Evolutionary conservation across 2,797 vertebrate species (phyloP), one percentile per base, ranked within the genome.

Genomic region (Semotilus atromaculatus): DNA sequence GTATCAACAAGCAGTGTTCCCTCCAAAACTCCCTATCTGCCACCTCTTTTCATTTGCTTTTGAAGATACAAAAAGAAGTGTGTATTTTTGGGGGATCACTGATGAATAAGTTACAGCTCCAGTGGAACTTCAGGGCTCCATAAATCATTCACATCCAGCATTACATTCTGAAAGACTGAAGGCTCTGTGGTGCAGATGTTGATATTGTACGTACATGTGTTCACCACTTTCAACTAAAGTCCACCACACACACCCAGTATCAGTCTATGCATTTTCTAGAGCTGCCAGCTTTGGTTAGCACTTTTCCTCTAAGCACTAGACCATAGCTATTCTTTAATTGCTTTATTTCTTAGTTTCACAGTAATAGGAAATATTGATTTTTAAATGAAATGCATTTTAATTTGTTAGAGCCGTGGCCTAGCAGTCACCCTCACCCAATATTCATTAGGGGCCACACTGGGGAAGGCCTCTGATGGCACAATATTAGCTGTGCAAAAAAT

Each of bases 31-130:
- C 38, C 23, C 43, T 86, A 19, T 40, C 60, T 55, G 31, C 19
- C 31, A 19, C 67, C 43, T 40, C 74, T 64, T 38, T 71, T 74
- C 48, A 45, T 55, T 62, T 73, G n/a, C 70, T 83, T 48, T 68
- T 51, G 60, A 75, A 72, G 64, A 68, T 75, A 71, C 77, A 71
- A 73, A 62, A 16, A 67, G 48, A 60, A 74, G 23, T 74, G 48
- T 80, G 70, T 74, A 40, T 68, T 80, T 48, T 76, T 43, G 62
- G 53, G 6, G 77, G 77, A 67, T 48, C 2, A 23, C 70, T 80
- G 77, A 78, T 74, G 36, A 84, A 80, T 86, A 83, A 68, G 29
- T 70, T 64, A 68, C n/a, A 76, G 60, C 31, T 84, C 40, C 73
- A 21, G 55, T 4, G 64, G 68, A 70, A 34, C 51, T 67, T 78